Evolutionary conservation across 2,888 invertebrate genomes (phyloP).

Genomic region (Lasioglossum leucozonium): DNA sequence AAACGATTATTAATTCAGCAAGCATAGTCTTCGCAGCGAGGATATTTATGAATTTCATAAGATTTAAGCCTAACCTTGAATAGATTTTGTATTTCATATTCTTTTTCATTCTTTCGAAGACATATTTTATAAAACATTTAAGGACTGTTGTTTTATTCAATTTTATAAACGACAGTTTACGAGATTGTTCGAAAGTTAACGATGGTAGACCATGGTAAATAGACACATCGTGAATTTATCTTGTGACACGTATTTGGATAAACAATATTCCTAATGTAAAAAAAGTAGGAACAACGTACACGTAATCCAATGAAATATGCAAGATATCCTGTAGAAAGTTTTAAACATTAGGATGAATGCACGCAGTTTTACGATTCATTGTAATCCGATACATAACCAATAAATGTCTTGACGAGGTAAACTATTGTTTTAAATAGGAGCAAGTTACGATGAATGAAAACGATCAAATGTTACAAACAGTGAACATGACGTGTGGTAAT

Average conservation of each 20-base stretch:
- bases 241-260: conserved; percentile 3
- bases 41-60: background rate
- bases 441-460: conserved; percentile 65
- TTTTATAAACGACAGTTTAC: background rate
- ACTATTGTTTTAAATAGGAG: conserved; percentile 23
- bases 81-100: background rate
- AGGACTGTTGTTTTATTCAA: background rate
- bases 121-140: conserved; percentile 9
- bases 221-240: background rate
- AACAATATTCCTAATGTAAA: background rate
- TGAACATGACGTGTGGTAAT: conserved; percentile 18
- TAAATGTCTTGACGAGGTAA: conserved; percentile 20
- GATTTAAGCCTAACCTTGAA: conserved; percentile 23
- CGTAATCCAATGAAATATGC: background rate
- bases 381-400: conserved; percentile 55
- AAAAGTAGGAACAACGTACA: background rate
- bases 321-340: background rate
- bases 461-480: conserved; percentile 52
- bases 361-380: background rate
- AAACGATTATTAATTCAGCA: conserved; percentile 12
- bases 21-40: background rate
- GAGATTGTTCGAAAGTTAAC: background rate
- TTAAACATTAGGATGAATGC: conserved; percentile 1
- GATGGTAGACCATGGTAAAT: background rate
- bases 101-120: background rate